Evolutionary conservation across 2,113 vertebrate genomes (phyloP).

Genomic region (Leucosticte australis): DNA sequence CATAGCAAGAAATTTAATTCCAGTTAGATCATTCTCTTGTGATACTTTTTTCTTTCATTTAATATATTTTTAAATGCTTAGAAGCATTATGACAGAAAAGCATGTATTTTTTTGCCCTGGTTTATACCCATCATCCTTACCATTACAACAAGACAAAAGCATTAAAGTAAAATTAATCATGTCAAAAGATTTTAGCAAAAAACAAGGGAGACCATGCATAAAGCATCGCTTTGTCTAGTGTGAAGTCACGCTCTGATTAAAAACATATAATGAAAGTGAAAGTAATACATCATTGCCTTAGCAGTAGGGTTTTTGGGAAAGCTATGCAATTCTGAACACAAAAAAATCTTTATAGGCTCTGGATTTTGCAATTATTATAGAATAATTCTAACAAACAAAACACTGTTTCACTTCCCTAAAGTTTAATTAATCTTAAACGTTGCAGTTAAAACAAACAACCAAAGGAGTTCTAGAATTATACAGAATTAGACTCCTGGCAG

Average conservation of each 20-base stretch:
- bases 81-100: slow-evolving; percentile 75
- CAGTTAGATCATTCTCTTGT: slow-evolving; percentile 72
- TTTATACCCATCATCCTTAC: slow-evolving; percentile 82
- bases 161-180: slow-evolving; percentile 96
- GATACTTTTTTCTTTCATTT: slow-evolving; percentile 74
- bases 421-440: slow-evolving; percentile 45
- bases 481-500: neutral
- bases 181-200: slow-evolving; percentile 94
- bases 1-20: slow-evolving; percentile 81
- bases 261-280: slow-evolving; percentile 99
- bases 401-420: slow-evolving; percentile 9
- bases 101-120: slow-evolving; percentile 75
- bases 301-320: slow-evolving; percentile 79
- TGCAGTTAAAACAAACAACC: neutral
- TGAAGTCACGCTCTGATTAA: slow-evolving; percentile 99
- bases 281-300: slow-evolving; percentile 98
- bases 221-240: slow-evolving; percentile 90
- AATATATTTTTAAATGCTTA: slow-evolving; percentile 79
- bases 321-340: slow-evolving; percentile 71
- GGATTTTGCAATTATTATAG: slow-evolving; percentile 54
- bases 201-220: slow-evolving; percentile 93
- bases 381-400: slow-evolving; percentile 60
- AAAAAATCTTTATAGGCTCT: slow-evolving; percentile 64
- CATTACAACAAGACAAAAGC: slow-evolving; percentile 87
- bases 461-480: slow-evolving; percentile 38